Evolutionary conservation across 2,888 invertebrate species (phyloP).

Genomic region (Drosophila peninsularis): DNA sequence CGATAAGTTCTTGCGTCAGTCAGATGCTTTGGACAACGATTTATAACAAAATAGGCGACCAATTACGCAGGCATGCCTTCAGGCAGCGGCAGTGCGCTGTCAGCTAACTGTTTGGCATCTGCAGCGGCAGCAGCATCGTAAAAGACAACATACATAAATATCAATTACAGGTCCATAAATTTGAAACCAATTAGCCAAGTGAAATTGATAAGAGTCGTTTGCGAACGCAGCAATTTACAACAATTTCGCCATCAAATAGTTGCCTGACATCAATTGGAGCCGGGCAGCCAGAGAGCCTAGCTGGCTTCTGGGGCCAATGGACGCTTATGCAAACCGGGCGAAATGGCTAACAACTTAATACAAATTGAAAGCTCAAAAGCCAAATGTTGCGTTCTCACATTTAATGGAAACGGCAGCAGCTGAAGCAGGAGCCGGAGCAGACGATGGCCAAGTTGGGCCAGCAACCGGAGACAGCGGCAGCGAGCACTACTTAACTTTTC

Average conservation of each 20-base stretch:
- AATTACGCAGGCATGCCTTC: slow-evolving; percentile 72
- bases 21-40: slow-evolving; percentile 49
- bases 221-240: slow-evolving; percentile 66
- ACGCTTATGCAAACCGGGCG: slow-evolving; percentile 55
- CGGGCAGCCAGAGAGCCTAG: not conserved
- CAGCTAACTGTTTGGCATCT: slow-evolving; percentile 62
- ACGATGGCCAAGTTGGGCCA: slow-evolving; percentile 21
- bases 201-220: slow-evolving; percentile 82
- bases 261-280: slow-evolving; percentile 49
- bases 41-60: slow-evolving; percentile 74
- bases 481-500: slow-evolving; percentile 82
- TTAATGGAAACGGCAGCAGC: slow-evolving; percentile 66
- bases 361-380: slow-evolving; percentile 80
- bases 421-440: slow-evolving; percentile 1
- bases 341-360: slow-evolving; percentile 70
- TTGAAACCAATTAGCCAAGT: slow-evolving; percentile 84
- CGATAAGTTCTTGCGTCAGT: slow-evolving; percentile 27
- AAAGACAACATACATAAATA: slow-evolving; percentile 79
- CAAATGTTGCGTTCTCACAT: slow-evolving; percentile 80
- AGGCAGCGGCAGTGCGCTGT: slow-evolving; percentile 22
- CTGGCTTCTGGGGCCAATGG: slow-evolving; percentile 11
- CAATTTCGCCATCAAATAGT: slow-evolving; percentile 62
- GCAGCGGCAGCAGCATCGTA: slow-evolving; percentile 37
- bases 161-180: slow-evolving; percentile 84
- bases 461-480: slow-evolving; percentile 55